A percentile compares a stretch with the other conserved stretches of the same genome.
These are phyloP conservation scores for Nephrotoma guestfalica DNA, from an alignment of 2,888 invertebrate genomes.

Conservation along the genomic window DNA sequence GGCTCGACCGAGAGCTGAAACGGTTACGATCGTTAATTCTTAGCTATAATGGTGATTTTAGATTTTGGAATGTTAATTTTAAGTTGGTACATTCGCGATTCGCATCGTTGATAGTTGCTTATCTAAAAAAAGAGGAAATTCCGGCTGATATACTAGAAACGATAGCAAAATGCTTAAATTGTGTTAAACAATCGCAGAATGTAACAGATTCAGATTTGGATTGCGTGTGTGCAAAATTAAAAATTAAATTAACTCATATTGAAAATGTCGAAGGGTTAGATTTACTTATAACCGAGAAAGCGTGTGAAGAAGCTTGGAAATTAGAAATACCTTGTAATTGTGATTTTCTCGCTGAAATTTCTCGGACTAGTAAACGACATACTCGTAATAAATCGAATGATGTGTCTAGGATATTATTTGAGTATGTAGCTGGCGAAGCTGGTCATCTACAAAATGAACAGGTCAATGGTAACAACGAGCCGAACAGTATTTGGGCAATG, in stretches of 20 bases:
- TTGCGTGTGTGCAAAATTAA: constrained; percentile 1
- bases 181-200: neutral
- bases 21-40: constrained; percentile 51
- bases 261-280: neutral
- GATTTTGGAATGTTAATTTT: constrained; percentile 49
- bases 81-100: constrained; percentile 48
- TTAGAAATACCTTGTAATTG: constrained; percentile 44
- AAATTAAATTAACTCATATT: neutral
- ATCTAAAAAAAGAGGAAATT: constrained; percentile 31
- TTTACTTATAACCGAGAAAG: constrained; percentile 35
- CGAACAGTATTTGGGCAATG: neutral
- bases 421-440: constrained; percentile 12
- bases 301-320: constrained; percentile 44
- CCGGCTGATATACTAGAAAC: constrained; percentile 16
- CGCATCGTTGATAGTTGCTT: constrained; percentile 45
- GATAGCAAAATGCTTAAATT: neutral
- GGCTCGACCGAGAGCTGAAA: constrained; percentile 49
- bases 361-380: constrained; percentile 28
- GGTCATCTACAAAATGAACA: neutral
- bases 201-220: neutral
- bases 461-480: neutral
- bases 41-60: constrained; percentile 51
- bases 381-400: constrained; percentile 30
- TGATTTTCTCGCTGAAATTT: constrained; percentile 36
- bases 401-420: constrained; percentile 13